Base-by-base conservation (phyloP, 2,888 invertebrate species). In the Watsonalla cultraria region DNA sequence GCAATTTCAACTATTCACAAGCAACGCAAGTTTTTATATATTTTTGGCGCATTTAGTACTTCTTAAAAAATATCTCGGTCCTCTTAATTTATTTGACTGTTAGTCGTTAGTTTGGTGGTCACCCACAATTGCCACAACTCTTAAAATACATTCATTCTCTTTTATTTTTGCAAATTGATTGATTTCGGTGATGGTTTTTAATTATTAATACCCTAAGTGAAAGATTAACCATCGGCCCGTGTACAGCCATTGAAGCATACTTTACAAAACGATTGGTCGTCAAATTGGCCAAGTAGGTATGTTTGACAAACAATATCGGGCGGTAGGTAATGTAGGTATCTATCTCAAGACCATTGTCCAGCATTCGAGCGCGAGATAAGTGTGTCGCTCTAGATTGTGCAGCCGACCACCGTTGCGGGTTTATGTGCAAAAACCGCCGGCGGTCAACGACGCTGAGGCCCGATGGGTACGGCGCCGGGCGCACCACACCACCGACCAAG, bases 401-500 rank as follows among this genome's bases (percentile, higher is more conserved):
- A 78, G 74, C 72, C 74, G 71, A 71, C 66, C 66, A 66, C 64
- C 65, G 74, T 67, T 68, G 72, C 68, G 72, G 70, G 68, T 70
- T 66, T 72, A 69, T 72, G 77, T 77, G 84, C 85, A 88, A 89
- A 88, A 89, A 85, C 78, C 64, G 61, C 61, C 66, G 61, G 61
- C 84, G 86, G 88, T 88, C 89, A 86, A 67, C 84, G 86, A 83
- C 86, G 84, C 76, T 70, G 87, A 69, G 88, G 86, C 90, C 87
- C 82, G 75, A 68, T 73, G 83, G 83, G 86, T 82, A 73, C 78
- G 78, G 37, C 69, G 72, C 68, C 73, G 83, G 83, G 86, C 82
- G 72, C 78, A 78, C 33, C 69, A 72, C 68, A 53, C 59, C 65
- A 71, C 75, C 73, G 74, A 74, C 72, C 64, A 65, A 72, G 59